Base-by-base conservation (phyloP, 2,888 invertebrate genomes). In the Timema podura region DNA sequence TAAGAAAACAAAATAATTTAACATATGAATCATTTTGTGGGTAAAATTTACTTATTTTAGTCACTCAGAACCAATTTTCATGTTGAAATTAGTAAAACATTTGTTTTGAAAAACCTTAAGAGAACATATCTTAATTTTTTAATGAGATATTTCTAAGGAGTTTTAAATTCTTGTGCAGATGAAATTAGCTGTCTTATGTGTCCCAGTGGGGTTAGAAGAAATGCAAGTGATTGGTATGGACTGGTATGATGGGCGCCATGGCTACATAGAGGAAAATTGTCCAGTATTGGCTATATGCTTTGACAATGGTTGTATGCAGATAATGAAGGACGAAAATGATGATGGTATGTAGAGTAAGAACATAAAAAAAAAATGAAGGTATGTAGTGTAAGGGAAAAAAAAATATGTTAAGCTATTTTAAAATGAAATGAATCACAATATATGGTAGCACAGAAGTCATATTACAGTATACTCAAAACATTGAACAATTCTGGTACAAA, bases 301-400 rank as follows among this genome's bases (percentile, higher is more conserved):
- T 82, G 90, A 90, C 79, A 92, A 88, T 80, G 98, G 98, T 3
- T 86, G 90, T 73, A 85, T 96, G 76, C 91, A 96, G 79, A 83
- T 99, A 65, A 95, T 98, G 95, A 88, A 89, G 77, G 90, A 89
- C 80, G 95, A 96, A 79, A 90, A 86, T 77, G 98, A 98, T 82
- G 91, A 93, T 80, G 88, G 95, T 90, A 81, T 78, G 77, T 75
- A 49, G 45, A n/a, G 30, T 30, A 30, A 30, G 3, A 30, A 2
- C 30, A 2, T 30, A 30, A 30, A 30, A 30, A 30, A 30, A 51
- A n/a, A 51, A 51, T 51, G 1, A 51, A n/a, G 1, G 3, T 3
- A 51, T 51, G 2, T n/a, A 15, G 13, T 13, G 54, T n/a, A n/a
- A 51, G 54, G 54, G 3, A 51, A 51, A 51, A 44, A 48, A 67